These are phyloP conservation scores for Alviniconcha marisindica DNA, from an alignment of 1,140 invertebrate species.

Conservation along the genomic window DNA sequence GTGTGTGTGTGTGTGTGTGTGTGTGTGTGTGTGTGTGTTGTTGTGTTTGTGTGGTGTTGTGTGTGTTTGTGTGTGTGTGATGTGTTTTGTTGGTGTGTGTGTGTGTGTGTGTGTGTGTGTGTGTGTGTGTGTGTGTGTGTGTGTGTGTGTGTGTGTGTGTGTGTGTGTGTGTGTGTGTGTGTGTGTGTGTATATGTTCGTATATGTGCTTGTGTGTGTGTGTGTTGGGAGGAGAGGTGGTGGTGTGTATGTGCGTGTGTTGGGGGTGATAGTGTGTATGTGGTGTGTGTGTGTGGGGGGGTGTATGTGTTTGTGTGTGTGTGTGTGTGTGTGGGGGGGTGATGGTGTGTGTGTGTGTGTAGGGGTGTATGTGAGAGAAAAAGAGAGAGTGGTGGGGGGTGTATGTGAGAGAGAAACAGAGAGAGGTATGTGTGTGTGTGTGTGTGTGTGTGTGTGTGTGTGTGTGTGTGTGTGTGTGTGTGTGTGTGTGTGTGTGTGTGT, in stretches of 20 bases:
- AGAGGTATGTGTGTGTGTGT: too few relatives aligned
- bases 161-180: constrained; percentile 24
- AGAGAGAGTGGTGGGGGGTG: too few relatives aligned
- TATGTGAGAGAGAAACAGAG: too few relatives aligned
- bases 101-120: constrained; percentile 24
- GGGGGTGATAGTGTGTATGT: too few relatives aligned
- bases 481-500: too few relatives aligned
- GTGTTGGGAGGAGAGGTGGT: background rate
- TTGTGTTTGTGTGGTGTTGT: background rate
- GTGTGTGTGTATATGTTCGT: constrained; percentile 20
- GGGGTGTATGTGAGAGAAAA: too few relatives aligned
- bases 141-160: constrained; percentile 5
- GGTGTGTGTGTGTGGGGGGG: too few relatives aligned
- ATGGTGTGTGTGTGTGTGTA: background rate
- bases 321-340: background rate
- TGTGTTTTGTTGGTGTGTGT: background rate
- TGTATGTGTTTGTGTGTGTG: constrained; percentile 12
- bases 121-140: constrained; percentile 7
- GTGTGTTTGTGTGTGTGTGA: constrained; percentile 4
- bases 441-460: too few relatives aligned
- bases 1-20: constrained; percentile 17
- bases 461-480: too few relatives aligned
- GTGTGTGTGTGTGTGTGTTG: background rate
- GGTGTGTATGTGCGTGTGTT: constrained; percentile 2
- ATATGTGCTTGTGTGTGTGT: constrained; percentile 17